phyloP scores from a whole-genome alignment of 2,113 vertebrate species.

The Labrus mixtus region DNA sequence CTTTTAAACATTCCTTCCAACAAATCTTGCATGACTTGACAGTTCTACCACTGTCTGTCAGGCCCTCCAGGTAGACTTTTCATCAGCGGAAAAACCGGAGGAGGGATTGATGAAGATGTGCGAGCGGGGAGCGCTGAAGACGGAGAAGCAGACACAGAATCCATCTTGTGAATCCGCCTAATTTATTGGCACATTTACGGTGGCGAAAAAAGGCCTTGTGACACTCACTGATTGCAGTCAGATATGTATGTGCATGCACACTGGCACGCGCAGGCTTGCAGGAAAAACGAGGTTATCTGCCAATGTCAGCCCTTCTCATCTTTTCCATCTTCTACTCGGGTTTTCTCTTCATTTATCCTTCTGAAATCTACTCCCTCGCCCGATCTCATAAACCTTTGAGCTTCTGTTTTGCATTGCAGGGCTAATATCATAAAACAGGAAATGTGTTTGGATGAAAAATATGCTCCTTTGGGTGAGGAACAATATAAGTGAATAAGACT shows the following conservation, averaged over 20 bases:
- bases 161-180: constrained; percentile 39
- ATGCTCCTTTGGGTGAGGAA: constrained; percentile 42
- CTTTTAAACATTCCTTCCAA: constrained; percentile 25
- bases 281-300: constrained; percentile 51
- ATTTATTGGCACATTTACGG: constrained; percentile 59
- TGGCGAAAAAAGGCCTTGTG: constrained; percentile 48
- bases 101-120: constrained; percentile 44
- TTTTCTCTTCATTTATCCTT: constrained; percentile 60
- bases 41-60: constrained; percentile 16
- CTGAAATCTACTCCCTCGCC: constrained; percentile 45
- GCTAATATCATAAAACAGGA: constrained; percentile 22
- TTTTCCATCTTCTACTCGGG: constrained; percentile 23
- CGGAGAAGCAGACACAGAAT: constrained; percentile 38
- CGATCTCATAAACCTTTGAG: constrained; percentile 40
- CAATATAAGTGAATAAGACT: constrained; percentile 38
- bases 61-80: constrained; percentile 45
- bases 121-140: constrained; percentile 24
- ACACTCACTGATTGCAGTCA: constrained; percentile 22
- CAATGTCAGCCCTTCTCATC: constrained; percentile 43
- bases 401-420: constrained; percentile 47
- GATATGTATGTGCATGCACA: not conserved
- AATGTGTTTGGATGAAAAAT: constrained; percentile 47
- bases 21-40: constrained; percentile 30
- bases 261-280: not conserved
- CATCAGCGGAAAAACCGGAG: constrained; percentile 31